A percentile compares a stretch with the other conserved stretches of the same genome.
Conservation (phyloP, 2,797 vertebrate species). For the Harpagifer antarcticus region DNA sequence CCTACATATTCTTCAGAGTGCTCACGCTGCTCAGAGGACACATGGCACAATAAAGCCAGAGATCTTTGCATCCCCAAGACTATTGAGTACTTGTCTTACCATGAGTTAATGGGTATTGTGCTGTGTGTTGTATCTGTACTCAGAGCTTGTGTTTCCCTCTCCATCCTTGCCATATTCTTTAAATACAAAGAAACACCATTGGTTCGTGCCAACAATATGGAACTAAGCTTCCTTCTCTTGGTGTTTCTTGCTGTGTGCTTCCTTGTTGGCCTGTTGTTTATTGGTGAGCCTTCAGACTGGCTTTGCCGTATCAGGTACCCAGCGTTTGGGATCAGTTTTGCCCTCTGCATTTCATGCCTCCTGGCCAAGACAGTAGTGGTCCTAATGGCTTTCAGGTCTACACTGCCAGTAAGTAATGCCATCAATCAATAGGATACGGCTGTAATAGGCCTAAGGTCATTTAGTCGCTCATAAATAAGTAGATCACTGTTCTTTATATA, state of each 20-base stretch:
- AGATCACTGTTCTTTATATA: too few relatives aligned
- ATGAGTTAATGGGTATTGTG: slow-evolving; percentile 77
- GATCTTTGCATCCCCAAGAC: slow-evolving; percentile 73
- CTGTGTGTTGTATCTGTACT: slow-evolving; percentile 67
- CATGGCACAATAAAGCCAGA: slow-evolving; percentile 74
- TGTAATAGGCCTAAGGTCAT: too few relatives aligned
- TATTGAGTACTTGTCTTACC: slow-evolving; percentile 77
- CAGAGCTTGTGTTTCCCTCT: slow-evolving; percentile 70
- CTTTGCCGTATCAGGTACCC: slow-evolving; percentile 80
- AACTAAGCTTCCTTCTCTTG: slow-evolving; percentile 81
- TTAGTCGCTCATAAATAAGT: too few relatives aligned
- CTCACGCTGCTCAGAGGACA: slow-evolving; percentile 71
- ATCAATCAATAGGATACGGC: too few relatives aligned
- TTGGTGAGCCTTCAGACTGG: slow-evolving; percentile 81
- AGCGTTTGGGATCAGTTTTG: slow-evolving; percentile 83
- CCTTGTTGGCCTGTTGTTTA: slow-evolving; percentile 78
- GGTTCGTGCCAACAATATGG: slow-evolving; percentile 84
- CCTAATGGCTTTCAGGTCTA: slow-evolving; percentile 80
- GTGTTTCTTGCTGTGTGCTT: slow-evolving; percentile 81
- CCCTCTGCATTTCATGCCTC: slow-evolving; percentile 84
- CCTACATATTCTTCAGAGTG: slow-evolving; percentile 79
- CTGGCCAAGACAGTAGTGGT: slow-evolving; percentile 83
- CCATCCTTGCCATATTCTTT: slow-evolving; percentile 70
- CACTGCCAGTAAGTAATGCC: slow-evolving; percentile 69
- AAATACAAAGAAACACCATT: slow-evolving; percentile 75